phyloP scores from a whole-genome alignment of 1,140 invertebrate species.

The Dufourea novaeangliae region DNA sequence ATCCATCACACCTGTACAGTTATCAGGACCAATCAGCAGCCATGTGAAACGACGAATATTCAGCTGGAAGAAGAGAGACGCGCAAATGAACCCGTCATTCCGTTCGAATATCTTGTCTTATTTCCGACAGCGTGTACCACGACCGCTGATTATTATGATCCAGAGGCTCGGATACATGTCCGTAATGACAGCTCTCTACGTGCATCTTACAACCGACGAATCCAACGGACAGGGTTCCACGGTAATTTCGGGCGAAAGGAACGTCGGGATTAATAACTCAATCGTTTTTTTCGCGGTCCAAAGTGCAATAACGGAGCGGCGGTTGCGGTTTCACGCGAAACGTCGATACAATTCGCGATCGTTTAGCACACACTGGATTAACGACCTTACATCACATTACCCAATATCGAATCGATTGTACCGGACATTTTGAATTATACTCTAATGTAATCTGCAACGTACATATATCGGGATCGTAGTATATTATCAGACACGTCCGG shows the following conservation, averaged over 20 bases:
- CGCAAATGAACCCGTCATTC: neutral
- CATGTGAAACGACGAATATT: neutral
- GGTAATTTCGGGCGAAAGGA: conserved; percentile 18
- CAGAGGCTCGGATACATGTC: neutral
- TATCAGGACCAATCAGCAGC: neutral
- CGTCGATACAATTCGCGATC: neutral
- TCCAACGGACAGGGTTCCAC: neutral
- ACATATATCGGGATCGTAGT: neutral
- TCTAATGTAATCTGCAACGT: neutral
- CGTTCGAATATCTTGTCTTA: neutral
- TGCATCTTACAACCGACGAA: neutral
- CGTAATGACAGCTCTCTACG: conserved; percentile 11
- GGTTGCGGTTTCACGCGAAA: neutral
- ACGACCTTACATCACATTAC: neutral
- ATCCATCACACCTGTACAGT: neutral
- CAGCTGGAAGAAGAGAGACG: neutral
- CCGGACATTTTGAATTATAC: neutral
- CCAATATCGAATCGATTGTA: conserved; percentile 1
- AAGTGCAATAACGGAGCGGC: neutral
- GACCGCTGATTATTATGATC: neutral
- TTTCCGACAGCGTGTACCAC: neutral
- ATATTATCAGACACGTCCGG: neutral
- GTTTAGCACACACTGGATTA: neutral
- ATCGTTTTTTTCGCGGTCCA: neutral
- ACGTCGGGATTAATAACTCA: conserved; percentile 14